A percentile compares a stretch with the other conserved stretches of the same genome.
Evolutionary conservation across 2,888 invertebrate genomes (phyloP).

Genomic region (Hyalella azteca): DNA sequence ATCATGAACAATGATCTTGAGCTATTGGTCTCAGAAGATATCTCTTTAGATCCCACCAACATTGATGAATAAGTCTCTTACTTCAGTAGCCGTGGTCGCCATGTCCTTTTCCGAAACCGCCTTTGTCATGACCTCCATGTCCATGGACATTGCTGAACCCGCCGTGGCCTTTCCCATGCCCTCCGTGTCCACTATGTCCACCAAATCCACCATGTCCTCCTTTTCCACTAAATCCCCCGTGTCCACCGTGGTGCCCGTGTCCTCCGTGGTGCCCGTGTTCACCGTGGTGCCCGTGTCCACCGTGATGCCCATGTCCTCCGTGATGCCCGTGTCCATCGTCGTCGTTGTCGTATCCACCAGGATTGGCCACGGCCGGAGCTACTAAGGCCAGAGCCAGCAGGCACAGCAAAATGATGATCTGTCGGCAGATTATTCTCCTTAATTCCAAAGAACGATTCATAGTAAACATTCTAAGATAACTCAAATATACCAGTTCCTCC

Average conservation of each 20-base stretch:
- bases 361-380: background rate
- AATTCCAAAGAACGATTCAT: no score
- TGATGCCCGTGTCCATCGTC: background rate
- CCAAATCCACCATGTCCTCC: background rate
- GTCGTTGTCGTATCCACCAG: constrained; percentile 6
- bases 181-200: background rate
- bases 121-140: constrained; percentile 13
- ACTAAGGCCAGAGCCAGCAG: constrained; percentile 11
- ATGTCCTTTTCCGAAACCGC: constrained; percentile 1
- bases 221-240: background rate
- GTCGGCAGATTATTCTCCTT: background rate
- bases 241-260: background rate
- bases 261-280: background rate
- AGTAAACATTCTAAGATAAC: no score
- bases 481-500: no score
- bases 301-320: constrained; percentile 9
- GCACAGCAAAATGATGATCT: background rate
- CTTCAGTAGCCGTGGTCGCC: background rate
- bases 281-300: background rate
- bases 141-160: background rate
- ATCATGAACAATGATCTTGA: no score
- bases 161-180: constrained; percentile 7
- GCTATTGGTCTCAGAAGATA: no score
- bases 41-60: no score
- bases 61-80: no score